Base-by-base conservation (phyloP, 2,888 invertebrate species). In the Sepioteuthis lessoniana region DNA sequence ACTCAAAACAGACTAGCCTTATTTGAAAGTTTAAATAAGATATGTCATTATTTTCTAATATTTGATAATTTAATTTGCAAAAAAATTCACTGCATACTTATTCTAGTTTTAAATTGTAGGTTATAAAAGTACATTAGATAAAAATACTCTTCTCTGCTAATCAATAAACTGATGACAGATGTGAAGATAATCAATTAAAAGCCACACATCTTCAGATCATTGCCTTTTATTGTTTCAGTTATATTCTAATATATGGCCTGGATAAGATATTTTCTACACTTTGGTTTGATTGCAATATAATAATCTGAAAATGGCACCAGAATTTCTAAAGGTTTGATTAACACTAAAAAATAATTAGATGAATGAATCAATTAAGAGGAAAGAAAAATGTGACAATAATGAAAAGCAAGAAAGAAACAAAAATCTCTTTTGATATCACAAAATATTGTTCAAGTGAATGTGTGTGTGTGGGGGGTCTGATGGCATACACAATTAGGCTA, bases 281-380 rank as follows among this genome's bases (percentile, higher is more conserved):
- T n/a, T 76, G 16, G n/a, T 76, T 76, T 76, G n/a, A 76, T 76
- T 76, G n/a, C 76, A 16, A 35, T 76, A n/a, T 76, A 76, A 76
- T 76, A 76, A 76, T 76, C 76, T 76, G 76, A 76, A n/a, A 76
- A 76, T 76, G 76, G n/a, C 76, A 76, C 76, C 76, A n/a, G 76
- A 16, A 76, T 76, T 76, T 25, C 13, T 76, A 76, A 76, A n/a
- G 76, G 25, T 76, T 16, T 76, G 76, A 76, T 76, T 76, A 76
- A 76, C 76, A 76, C 76, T 76, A 13, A 76, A 76, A 35, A 76
- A n/a, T 76, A 76, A 76, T 76, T 76, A 35, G 25, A 35, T n/a
- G n/a, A 35, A 76, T 76, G 76, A 76, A 76, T 76, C 76, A 76
- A 76, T n/a, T 76, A 16, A 13, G 76, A 35, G n/a, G n/a, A 4